These are phyloP conservation scores for Frankliniella fusca DNA, from an alignment of 2,888 invertebrate genomes.

Conservation along the genomic window DNA sequence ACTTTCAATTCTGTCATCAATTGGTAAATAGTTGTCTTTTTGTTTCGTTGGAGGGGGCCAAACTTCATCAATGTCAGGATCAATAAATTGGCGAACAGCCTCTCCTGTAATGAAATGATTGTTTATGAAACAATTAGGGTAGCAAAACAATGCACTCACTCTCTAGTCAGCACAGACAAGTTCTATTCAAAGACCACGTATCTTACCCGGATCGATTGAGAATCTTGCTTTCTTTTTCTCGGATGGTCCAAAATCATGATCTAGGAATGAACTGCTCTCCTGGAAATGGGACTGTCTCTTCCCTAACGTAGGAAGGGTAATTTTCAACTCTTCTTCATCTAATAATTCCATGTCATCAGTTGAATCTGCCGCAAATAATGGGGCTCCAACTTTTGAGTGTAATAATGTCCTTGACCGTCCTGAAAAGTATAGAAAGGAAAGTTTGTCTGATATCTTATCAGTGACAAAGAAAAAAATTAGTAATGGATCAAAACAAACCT, in stretches of 20 bases:
- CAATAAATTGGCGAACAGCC: slow-evolving; percentile 49
- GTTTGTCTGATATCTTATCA: slow-evolving; percentile 21
- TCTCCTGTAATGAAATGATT: slow-evolving; percentile 31
- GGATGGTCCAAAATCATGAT: slow-evolving; percentile 45
- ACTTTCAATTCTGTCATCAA: slow-evolving; percentile 6
- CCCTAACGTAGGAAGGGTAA: neutral
- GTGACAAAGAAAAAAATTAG: neutral
- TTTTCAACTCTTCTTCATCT: neutral
- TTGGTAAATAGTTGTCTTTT: neutral
- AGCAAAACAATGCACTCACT: too few species aligned
- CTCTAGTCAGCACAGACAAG: too few species aligned
- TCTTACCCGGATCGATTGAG: slow-evolving; percentile 40
- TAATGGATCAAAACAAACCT: neutral
- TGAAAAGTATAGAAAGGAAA: slow-evolving; percentile 30
- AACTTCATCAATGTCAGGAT: slow-evolving; percentile 57
- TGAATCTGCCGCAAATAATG: slow-evolving; percentile 18
- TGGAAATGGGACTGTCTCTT: neutral
- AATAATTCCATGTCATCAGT: slow-evolving; percentile 30
- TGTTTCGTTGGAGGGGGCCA: slow-evolving; percentile 52
- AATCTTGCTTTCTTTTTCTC: neutral
- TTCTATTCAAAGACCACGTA: too few species aligned
- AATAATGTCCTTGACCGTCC: slow-evolving; percentile 35
- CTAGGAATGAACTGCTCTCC: slow-evolving; percentile 45
- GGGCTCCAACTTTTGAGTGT: slow-evolving; percentile 30
- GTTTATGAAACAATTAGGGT: neutral